Evolutionary conservation across 1,140 invertebrate species (phyloP), one percentile per base, ranked within the genome.

Genomic region (Cotesia typhae): DNA sequence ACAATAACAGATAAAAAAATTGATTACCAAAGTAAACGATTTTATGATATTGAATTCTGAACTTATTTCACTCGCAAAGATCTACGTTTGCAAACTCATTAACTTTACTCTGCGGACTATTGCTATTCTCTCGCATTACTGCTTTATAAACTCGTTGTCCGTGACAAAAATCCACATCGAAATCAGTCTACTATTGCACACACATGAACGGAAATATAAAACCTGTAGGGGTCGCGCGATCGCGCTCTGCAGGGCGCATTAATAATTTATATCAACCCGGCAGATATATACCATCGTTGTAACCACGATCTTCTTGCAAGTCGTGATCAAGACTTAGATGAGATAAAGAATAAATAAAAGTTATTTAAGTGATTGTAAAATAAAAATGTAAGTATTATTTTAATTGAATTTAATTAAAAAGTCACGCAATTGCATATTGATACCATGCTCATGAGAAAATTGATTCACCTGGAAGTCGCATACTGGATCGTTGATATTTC

Each of bases 271-370:
- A 74, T 70, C 59, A 53, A 63, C 14, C 38, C 59, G 4, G 20
- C n/a, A 47, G 76, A 76, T 76, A 81, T 78, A 79, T 60, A 67
- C 73, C 74, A 80, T 76, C 76, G 77, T 70, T 68, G 66, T 71
- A 74, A 74, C 78, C 77, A 81, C 78, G 79, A 81, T 81, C 80
- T 75, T 69, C 41, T 67, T 65, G 65, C 76, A 76, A 81, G 78
- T 81, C 79, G 79, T 81, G 80, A 80, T 74, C 72, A 67, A 55
- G 12, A 5, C 12, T 55, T 67, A 72, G 77, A 80, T 81, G 79
- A 70, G 72, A 80, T 80, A 69, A 61, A 61, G 14, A 47, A 47
- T 60, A 6, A 51, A 69, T 28, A 37, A 61, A 63, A 63, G 61
- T 59, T 60, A 51, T 35, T 7, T 60, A 70, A 59, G 20, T 10